Base-by-base conservation (phyloP, 1,140 invertebrate species). In the Trichomalopsis sarcophagae region DNA sequence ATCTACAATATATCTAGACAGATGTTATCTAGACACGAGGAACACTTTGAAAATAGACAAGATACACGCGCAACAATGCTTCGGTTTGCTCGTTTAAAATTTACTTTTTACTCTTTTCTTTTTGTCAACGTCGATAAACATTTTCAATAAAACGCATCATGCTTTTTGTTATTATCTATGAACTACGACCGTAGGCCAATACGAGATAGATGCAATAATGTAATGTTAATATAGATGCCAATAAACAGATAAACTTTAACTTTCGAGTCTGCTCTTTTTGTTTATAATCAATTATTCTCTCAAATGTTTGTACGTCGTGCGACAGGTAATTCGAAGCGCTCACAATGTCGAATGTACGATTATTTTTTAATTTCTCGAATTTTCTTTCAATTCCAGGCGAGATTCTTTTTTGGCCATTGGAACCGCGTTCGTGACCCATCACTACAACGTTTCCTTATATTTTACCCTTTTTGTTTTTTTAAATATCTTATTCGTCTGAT, bases 141-240 rank as follows among this genome's bases (percentile, higher is more conserved):
- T 62, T 84, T 69, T 82, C 80, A 27, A 83, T 40, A 50, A 80
- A 55, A 81, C 71, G 55, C 78, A 81, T 85, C 84, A 81, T 81
- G 84, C 79, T 77, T 75, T 81, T 85, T 77, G 2, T 78, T 82
- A 33, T 77, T 11, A 71, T 82, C 84, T 81, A 78, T 68, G 69
- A 36, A 82, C 79, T 82, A 86, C 79, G 79, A 85, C 73, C 79
- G 74, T 85, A 81, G 79, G 79, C 84, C 79, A 69, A 85, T 75
- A 44, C 36, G 36, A 84, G 71, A 85, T 85, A 33, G 44, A 81
- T 85, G 79, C 50, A 77, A 69, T 66, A 77, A 40, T 82, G 69
- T 73, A 82, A 76, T 68, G 14, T 11, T 80, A 14, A 69, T 71
- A 50, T 83, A 55, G 14, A 74, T 80, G 47, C 68, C 77, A 84